Conservation (phyloP, 2,888 invertebrate species). For the Timema podura region DNA sequence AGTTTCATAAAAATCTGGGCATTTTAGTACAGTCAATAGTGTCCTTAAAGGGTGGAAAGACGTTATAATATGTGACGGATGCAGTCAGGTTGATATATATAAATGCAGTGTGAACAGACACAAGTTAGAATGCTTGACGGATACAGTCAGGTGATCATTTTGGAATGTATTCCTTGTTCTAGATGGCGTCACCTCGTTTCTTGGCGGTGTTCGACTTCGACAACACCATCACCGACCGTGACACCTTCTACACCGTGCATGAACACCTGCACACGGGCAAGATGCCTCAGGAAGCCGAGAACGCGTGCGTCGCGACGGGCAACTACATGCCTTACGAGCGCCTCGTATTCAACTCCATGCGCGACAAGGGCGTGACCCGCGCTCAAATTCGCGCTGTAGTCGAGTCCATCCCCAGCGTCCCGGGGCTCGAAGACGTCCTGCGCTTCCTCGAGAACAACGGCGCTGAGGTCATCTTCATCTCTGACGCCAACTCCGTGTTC, state of each 20-base stretch:
- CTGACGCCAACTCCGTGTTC: constrained; percentile 72
- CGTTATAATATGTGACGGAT: too few species aligned
- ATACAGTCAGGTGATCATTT: too few species aligned
- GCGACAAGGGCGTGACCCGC: constrained; percentile 49
- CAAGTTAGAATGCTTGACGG: too few species aligned
- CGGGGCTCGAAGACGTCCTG: constrained; percentile 59
- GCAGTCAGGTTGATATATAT: too few species aligned
- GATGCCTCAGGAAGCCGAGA: constrained; percentile 52
- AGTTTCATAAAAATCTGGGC: too few species aligned
- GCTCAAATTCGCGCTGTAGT: constrained; percentile 54
- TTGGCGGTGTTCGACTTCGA: constrained; percentile 77
- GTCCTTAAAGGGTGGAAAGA: too few species aligned
- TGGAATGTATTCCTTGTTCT: too few species aligned
- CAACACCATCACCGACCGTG: constrained; percentile 69
- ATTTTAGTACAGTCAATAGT: too few species aligned
- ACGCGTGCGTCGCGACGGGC: constrained; percentile 49
- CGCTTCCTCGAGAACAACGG: constrained; percentile 45
- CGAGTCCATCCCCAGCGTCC: constrained; percentile 53
- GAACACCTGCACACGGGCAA: constrained; percentile 54
- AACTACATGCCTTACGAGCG: constrained; percentile 75
- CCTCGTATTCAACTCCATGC: constrained; percentile 59
- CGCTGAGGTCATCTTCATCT: constrained; percentile 60
- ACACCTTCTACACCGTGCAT: constrained; percentile 65
- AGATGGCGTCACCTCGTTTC: constrained; percentile 20
- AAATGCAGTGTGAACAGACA: too few species aligned